phyloP scores from a whole-genome alignment of 2,888 invertebrate genomes.

The Torymus texanus region DNA sequence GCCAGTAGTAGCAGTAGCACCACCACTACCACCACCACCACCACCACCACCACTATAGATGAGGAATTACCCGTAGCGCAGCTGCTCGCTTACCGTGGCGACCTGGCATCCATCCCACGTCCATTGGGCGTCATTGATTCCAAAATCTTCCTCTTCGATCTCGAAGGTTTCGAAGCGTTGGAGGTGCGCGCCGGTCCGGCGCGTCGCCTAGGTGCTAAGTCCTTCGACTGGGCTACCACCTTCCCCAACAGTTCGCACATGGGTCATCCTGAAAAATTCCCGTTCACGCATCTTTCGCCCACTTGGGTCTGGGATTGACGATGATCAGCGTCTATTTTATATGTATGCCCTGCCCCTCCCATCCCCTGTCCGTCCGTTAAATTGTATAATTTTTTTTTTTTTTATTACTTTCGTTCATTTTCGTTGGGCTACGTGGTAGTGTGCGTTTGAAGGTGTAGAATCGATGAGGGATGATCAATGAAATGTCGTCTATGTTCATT shows the following conservation, averaged over 20 bases:
- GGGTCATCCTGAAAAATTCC: conserved; percentile 86
- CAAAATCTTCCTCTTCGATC: conserved; percentile 76
- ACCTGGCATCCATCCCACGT: conserved; percentile 68
- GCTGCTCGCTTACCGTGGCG: conserved; percentile 67
- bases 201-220: conserved; percentile 61
- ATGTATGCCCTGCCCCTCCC: no score
- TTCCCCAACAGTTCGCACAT: conserved; percentile 80
- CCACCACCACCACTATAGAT: no score
- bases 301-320: conserved; percentile 76
- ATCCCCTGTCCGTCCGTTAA: no score
- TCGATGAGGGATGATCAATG: no score
- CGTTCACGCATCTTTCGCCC: conserved; percentile 81
- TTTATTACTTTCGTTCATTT: no score
- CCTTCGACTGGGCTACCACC: conserved; percentile 86
- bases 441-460: no score
- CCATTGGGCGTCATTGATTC: conserved; percentile 79
- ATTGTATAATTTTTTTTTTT: no score
- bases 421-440: no score
- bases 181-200: conserved; percentile 72
- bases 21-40: not conserved
- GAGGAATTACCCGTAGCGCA: conserved; percentile 44
- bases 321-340: no score
- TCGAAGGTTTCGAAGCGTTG: conserved; percentile 66
- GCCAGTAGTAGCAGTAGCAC: not conserved
- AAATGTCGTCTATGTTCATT: no score